A percentile compares a stretch with the other conserved stretches of the same genome.
Conservation (phyloP, 2,797 vertebrate genomes). For the Ficedula albicollis region DNA sequence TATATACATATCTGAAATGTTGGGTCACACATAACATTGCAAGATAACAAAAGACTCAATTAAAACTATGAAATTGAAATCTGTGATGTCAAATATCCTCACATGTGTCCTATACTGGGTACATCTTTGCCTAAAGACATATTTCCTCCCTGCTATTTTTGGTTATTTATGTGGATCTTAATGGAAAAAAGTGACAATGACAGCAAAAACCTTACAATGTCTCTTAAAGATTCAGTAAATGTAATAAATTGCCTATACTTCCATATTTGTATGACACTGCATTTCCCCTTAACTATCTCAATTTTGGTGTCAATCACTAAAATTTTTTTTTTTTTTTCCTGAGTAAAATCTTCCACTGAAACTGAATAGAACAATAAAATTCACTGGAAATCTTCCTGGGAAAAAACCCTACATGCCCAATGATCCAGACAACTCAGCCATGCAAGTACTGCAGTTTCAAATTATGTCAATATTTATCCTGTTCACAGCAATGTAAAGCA, state of each 20-base stretch:
- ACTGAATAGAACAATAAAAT: not conserved
- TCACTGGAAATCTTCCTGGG: not conserved
- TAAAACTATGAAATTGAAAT: not conserved
- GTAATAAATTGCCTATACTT: not conserved
- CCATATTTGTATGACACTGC: not conserved
- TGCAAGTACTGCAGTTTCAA: not conserved
- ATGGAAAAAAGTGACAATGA: not conserved
- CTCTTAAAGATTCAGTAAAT: not conserved
- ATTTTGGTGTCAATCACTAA: not conserved
- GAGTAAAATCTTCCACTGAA: not conserved
- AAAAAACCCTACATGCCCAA: not conserved
- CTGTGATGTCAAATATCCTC: not conserved
- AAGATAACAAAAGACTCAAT: not conserved
- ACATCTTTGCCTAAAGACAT: not conserved
- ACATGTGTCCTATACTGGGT: rapidly evolving
- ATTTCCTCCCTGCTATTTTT: not conserved
- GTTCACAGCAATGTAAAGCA: not conserved
- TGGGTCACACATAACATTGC: not conserved
- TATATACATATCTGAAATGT: not conserved
- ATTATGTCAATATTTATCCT: not conserved
- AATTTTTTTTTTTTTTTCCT: not conserved
- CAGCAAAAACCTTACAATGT: not conserved
- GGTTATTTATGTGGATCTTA: not conserved
- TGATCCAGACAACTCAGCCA: not conserved
- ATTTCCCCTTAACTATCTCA: not conserved